phyloP scores from a whole-genome alignment of 35 echinoderm and acorn worm genomes.

The Heliocidaris tuberculata region DNA sequence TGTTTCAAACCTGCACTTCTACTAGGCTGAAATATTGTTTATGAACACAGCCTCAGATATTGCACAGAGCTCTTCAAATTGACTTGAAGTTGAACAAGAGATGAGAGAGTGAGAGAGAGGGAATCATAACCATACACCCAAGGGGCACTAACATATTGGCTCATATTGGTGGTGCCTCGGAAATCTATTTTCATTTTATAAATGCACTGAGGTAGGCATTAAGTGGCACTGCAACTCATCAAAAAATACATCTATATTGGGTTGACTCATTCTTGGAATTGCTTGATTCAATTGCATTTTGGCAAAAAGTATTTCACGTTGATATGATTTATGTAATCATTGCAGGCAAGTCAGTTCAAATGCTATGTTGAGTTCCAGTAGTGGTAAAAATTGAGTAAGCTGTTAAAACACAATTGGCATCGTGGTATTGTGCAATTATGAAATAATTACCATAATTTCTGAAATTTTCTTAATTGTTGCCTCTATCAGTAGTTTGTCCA shows the following conservation, averaged over 20 bases:
- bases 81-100: background rate
- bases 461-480: too few species aligned
- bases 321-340: background rate
- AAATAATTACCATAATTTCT: too few species aligned
- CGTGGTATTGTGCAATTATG: too few species aligned
- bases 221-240: background rate
- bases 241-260: background rate
- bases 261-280: background rate
- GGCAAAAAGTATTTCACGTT: background rate
- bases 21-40: too few species aligned
- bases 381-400: background rate
- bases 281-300: background rate
- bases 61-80: background rate
- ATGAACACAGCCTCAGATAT: too few species aligned
- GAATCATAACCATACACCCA: background rate
- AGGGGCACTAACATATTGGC: background rate
- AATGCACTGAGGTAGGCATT: background rate
- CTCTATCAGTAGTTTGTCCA: too few species aligned
- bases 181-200: background rate
- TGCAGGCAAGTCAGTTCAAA: background rate
- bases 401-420: too few species aligned
- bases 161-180: background rate
- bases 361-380: too few species aligned
- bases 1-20: too few species aligned
- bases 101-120: background rate